Evolutionary conservation across 2,888 invertebrate species (phyloP).

Genomic region (Zelleria hepariella): DNA sequence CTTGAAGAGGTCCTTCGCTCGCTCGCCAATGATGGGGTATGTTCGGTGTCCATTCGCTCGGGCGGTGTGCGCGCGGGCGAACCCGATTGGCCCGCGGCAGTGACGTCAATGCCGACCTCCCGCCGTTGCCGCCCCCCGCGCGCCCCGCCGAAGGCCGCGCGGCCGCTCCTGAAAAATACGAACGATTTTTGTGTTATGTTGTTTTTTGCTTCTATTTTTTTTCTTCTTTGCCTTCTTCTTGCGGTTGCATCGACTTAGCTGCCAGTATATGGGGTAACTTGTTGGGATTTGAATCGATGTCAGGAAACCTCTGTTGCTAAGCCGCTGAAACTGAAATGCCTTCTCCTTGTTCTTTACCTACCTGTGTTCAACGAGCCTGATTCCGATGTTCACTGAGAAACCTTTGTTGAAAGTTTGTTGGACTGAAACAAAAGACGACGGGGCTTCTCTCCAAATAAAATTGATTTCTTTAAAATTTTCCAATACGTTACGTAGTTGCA

Average conservation of each 20-base stretch:
- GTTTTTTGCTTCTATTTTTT: slow-evolving; percentile 17
- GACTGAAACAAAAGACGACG: too few relatives aligned
- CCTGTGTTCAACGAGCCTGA: too few relatives aligned
- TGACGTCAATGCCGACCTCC: slow-evolving; percentile 71
- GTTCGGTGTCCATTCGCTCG: slow-evolving; percentile 11
- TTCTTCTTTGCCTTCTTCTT: too few relatives aligned
- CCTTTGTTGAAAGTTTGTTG: too few relatives aligned
- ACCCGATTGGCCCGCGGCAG: slow-evolving; percentile 50
- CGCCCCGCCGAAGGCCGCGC: slow-evolving; percentile 50
- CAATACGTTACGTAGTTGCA: neutral
- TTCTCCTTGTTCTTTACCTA: too few relatives aligned
- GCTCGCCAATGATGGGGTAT: neutral
- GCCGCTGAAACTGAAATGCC: neutral
- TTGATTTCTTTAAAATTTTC: too few relatives aligned
- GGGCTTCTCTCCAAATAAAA: too few relatives aligned
- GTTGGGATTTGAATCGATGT: slow-evolving; percentile 5
- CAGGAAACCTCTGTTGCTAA: neutral
- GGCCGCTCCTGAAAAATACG: slow-evolving; percentile 60
- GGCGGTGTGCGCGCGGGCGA: slow-evolving; percentile 12
- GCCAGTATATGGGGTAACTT: neutral
- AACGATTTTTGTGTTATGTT: slow-evolving; percentile 52
- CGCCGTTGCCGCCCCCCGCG: slow-evolving; percentile 26
- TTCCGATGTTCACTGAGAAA: too few relatives aligned
- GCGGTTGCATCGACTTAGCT: neutral
- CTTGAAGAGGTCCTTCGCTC: neutral